A percentile compares a stretch with the other conserved stretches of the same genome.
Evolutionary conservation across 1,140 invertebrate genomes (phyloP).

Genomic region (Rhyzopertha dominica): DNA sequence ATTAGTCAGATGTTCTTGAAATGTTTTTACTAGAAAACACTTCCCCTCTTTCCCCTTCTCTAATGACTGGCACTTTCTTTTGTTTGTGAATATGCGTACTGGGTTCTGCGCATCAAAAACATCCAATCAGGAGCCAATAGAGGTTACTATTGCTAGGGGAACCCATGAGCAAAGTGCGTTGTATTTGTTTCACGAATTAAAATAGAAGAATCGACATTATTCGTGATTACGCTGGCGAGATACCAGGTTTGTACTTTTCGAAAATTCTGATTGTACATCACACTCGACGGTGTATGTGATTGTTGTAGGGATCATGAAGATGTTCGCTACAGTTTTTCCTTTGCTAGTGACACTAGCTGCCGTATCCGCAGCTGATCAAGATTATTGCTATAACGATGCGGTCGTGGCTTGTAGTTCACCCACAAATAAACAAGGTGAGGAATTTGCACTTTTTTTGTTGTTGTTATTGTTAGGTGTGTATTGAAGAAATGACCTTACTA

Average conservation of each 20-base stretch:
- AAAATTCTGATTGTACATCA: slow-evolving; percentile 6
- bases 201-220: too few relatives aligned
- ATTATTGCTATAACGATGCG: slow-evolving; percentile 60
- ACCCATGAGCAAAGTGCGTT: too few relatives aligned
- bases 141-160: too few relatives aligned
- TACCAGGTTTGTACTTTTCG: slow-evolving; percentile 38
- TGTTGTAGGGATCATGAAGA: slow-evolving; percentile 52
- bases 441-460: too few relatives aligned
- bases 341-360: slow-evolving; percentile 50
- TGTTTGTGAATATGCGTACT: too few relatives aligned
- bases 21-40: slow-evolving; percentile 14
- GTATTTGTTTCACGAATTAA: too few relatives aligned
- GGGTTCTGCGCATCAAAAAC: too few relatives aligned
- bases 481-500: too few relatives aligned
- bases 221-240: slow-evolving; percentile 47
- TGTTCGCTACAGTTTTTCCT: slow-evolving; percentile 49
- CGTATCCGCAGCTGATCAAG: slow-evolving; percentile 47
- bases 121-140: too few relatives aligned
- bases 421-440: slow-evolving; percentile 41
- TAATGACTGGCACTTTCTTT: slow-evolving; percentile 22
- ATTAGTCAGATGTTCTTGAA: too few relatives aligned
- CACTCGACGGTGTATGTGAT: slow-evolving; percentile 11
- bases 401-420: slow-evolving; percentile 51
- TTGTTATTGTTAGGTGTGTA: too few relatives aligned
- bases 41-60: slow-evolving; percentile 4